Base-by-base conservation (phyloP, 2,888 invertebrate species). In the Cheilosia urbana region DNA sequence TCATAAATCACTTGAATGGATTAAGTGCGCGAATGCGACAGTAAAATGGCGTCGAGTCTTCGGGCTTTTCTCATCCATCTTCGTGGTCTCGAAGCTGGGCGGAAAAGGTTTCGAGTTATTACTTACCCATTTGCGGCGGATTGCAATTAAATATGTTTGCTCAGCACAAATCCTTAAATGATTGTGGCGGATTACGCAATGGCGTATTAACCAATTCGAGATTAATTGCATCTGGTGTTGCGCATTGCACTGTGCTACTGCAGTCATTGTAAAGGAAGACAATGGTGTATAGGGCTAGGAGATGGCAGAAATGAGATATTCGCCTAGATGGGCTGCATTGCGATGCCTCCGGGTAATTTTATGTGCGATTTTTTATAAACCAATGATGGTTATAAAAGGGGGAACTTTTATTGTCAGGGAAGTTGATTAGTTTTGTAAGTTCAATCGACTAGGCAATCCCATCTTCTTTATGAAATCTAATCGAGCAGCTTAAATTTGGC, bases 41-140 rank as follows among this genome's bases (percentile, higher is more conserved):
- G 76, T 65, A 68, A 63, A 63, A 37, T 65, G 27, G 13, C 53
- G 40, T 19, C 17, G 51, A 47, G 24, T 65, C 57, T n/a, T 53
- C 68, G 66, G 72, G 62, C 55, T 62, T 42, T 19, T 37, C 17
- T 40, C 47, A 37, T 17, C 21, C 30, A 13, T 57, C 19, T 47
- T 55, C 15, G 21, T 42, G 30, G n/a, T 45, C 17, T 58, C 53
- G 19, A 1, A 45, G 15, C 34, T 37, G 17, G 11, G 19, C 11
- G 19, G 5, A 13, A 13, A 42, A 72, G 79, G 63, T 62, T 60
- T 69, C 17, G 2, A 27, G 71, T 62, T 76, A 76, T 76, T 81
- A 80, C 81, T 80, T 68, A 62, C 37, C 71, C 65, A 76, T 81
- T 81, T 66, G 85, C 72, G 76, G 71, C 57, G 49, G 62, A 71